Base-by-base conservation (phyloP, 2,113 vertebrate species). In the Ictidomys tridecemlineatus region DNA sequence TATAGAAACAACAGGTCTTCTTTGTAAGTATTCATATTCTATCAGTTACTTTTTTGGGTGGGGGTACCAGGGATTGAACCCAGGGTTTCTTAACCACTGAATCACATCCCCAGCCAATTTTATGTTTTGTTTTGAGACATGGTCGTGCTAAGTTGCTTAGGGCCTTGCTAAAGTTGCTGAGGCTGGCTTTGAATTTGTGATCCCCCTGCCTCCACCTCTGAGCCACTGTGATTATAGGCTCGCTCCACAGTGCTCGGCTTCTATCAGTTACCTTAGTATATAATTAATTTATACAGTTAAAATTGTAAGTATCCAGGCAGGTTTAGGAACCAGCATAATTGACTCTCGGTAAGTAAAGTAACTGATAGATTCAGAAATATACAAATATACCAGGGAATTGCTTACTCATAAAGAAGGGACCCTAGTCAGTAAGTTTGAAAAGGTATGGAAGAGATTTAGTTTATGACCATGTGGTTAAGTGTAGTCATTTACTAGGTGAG, bases 1-100 rank as follows among this genome's bases (percentile, higher is more conserved):
- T 73, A 94, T 95, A 93, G 89, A 95, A 93, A 97, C 79, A 80
- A 20, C 70, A 91, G 56, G 76, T 37, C 20, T 53, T 94, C 48
- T 95, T 94, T 79, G 93, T 83, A 28, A 1, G 56, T 37, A n/a
- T 0, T 86, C 78, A 76, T 11, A 74, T 65, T 83, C 72, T 72
- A 72, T 84, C 20, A 85, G 77, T 89, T 89, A 85, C 53, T n/a
- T n/a, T 45, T 45, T 45, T 45, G 1, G 45, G 45, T 45, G 45
- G 45, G 45, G 45, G 45, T 45, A 58, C 56, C 56, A 22, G 18
- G 56, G 56, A 58, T 58, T 58, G 20, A 58, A 58, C 20, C 56
- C 56, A 58, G 20, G 56, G 7, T 20, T 58, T 5, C 56, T 58
- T 58, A 58, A 58, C 56, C 56, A 58, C 56, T 24, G 56, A 58